phyloP scores from a whole-genome alignment of 2,113 vertebrate genomes.

The Plecturocebus donacophilus region DNA sequence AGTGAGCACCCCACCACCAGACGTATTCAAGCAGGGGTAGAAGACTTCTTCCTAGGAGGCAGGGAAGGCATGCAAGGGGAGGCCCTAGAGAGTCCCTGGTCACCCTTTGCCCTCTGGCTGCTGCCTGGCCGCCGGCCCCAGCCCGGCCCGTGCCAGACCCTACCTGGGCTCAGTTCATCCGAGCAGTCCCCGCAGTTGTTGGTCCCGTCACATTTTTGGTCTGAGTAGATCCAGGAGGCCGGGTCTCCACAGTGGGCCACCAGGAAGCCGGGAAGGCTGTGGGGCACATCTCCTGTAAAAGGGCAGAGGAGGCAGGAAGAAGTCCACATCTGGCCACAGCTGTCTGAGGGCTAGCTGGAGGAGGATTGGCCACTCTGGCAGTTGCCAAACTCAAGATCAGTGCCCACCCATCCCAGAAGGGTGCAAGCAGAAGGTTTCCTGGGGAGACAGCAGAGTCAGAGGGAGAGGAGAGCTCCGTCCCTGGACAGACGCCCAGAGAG shows the following conservation, averaged over 20 bases:
- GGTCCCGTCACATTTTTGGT: constrained; percentile 83
- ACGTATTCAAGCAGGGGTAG: not conserved
- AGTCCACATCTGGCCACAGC: not conserved
- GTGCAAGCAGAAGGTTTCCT: not conserved
- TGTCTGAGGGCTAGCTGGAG: not conserved
- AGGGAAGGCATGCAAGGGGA: not conserved
- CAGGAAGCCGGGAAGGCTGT: constrained; percentile 82
- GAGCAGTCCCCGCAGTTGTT: constrained; percentile 91
- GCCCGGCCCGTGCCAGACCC: constrained; percentile 34
- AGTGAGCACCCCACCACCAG: not conserved
- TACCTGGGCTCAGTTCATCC: constrained; percentile 84
- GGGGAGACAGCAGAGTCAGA: not conserved
- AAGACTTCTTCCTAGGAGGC: not conserved
- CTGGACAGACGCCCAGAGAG: not conserved
- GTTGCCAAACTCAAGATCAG: not conserved
- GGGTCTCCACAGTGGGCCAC: constrained; percentile 84
- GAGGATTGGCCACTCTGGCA: not conserved
- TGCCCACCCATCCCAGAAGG: not conserved
- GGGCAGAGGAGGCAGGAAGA: not conserved
- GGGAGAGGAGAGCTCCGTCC: not conserved
- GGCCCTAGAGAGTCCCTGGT: not conserved
- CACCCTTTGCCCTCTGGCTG: not conserved
- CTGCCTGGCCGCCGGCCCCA: too few relatives aligned
- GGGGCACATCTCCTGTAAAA: constrained; percentile 83
- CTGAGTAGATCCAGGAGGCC: constrained; percentile 83